phyloP scores from a whole-genome alignment of 2,797 vertebrate species.

The Aldrovandia affinis region DNA sequence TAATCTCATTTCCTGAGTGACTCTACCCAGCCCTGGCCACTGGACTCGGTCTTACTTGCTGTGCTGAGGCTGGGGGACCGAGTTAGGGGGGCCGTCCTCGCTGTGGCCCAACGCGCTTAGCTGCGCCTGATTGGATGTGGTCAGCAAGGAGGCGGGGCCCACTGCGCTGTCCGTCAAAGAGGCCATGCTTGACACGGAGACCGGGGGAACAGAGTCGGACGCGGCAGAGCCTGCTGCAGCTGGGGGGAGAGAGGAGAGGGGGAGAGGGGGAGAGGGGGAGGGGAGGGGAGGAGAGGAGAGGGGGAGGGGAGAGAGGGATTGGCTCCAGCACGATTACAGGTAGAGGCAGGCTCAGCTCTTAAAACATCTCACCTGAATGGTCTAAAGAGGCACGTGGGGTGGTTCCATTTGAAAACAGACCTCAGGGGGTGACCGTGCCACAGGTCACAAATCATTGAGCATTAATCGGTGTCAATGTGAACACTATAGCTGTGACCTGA shows the following conservation, averaged over 20 bases:
- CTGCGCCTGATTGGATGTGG: slow-evolving; percentile 81
- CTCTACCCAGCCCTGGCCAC: no score
- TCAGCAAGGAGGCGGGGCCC: slow-evolving; percentile 83
- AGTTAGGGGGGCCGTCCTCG: slow-evolving; percentile 85
- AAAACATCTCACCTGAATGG: no score
- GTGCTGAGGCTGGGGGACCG: slow-evolving; percentile 81
- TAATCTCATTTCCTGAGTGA: background rate
- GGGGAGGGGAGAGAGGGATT: background rate
- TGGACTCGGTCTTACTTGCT: slow-evolving; percentile 76
- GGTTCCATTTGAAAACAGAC: no score
- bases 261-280: background rate
- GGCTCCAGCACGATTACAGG: no score
- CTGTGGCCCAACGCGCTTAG: slow-evolving; percentile 80
- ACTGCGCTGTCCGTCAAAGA: slow-evolving; percentile 82
- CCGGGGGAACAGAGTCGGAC: slow-evolving; percentile 81
- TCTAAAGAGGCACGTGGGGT: no score
- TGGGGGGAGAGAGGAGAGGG: slow-evolving; percentile 41
- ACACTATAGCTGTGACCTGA: no score
- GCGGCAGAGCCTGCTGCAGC: slow-evolving; percentile 87
- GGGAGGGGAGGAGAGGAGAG: background rate
- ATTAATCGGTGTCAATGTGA: no score
- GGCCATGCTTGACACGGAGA: slow-evolving; percentile 81
- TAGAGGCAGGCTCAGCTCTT: background rate
- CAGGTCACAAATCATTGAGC: no score
- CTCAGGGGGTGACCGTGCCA: no score